phyloP scores from a whole-genome alignment of 2,888 invertebrate species.

The Diploptera punctata region DNA sequence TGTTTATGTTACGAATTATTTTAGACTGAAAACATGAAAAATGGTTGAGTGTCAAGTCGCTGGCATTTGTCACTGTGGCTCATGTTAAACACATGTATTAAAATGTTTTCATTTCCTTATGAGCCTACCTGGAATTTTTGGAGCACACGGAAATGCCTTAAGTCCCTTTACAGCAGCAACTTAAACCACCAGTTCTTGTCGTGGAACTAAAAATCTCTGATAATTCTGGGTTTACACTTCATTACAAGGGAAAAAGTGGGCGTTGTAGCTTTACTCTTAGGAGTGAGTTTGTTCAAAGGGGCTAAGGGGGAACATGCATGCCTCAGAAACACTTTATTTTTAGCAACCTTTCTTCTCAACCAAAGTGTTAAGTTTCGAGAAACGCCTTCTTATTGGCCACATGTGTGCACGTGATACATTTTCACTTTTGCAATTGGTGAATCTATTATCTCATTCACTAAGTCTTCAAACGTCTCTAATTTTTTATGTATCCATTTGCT shows the following conservation, averaged over 20 bases:
- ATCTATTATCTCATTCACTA: neutral
- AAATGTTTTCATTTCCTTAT: too few species aligned
- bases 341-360: neutral
- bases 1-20: too few species aligned
- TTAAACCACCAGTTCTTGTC: neutral
- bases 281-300: neutral
- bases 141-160: neutral
- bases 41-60: too few species aligned
- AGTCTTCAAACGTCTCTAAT: too few species aligned
- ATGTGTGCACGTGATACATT: neutral
- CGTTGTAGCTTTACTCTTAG: neutral
- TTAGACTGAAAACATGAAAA: too few species aligned
- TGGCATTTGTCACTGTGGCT: too few species aligned
- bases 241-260: conserved; percentile 4
- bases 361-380: conserved; percentile 8
- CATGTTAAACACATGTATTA: too few species aligned
- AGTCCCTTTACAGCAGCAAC: neutral
- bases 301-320: neutral
- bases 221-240: conserved; percentile 18
- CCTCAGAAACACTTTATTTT: neutral
- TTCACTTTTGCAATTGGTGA: neutral
- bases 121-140: neutral
- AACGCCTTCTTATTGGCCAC: neutral
- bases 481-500: too few species aligned
- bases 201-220: conserved; percentile 25